These are phyloP conservation scores for Tetraodon nigroviridis DNA, from an alignment of 2,113 vertebrate species.

Conservation along the genomic window DNA sequence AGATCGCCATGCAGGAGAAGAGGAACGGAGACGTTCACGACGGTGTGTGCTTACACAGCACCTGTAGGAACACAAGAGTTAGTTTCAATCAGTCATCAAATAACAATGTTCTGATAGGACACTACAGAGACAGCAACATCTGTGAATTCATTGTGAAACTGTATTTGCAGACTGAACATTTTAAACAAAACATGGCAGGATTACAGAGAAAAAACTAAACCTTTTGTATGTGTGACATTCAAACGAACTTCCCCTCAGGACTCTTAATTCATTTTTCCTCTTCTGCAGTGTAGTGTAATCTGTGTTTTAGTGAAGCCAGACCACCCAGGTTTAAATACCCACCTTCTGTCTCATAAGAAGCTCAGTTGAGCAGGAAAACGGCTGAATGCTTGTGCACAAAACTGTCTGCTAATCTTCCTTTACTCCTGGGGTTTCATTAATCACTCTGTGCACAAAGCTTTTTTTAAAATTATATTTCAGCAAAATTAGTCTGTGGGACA, in stretches of 20 bases:
- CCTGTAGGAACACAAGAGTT: constrained; percentile 5
- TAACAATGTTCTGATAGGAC: no score
- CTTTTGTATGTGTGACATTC: neutral
- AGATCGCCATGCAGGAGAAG: constrained; percentile 96
- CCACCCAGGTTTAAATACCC: constrained; percentile 66
- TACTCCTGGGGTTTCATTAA: constrained; percentile 46
- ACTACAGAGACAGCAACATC: no score
- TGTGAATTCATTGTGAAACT: neutral
- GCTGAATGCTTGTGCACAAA: constrained; percentile 42
- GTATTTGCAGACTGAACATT: constrained; percentile 1
- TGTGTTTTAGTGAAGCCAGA: constrained; percentile 39
- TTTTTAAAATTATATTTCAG: constrained; percentile 1
- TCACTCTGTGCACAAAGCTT: constrained; percentile 8
- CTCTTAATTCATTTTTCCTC: neutral
- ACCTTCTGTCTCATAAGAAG: constrained; percentile 55
- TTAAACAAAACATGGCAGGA: no score
- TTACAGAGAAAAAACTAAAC: no score
- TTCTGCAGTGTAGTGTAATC: constrained; percentile 3
- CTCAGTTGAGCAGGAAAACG: constrained; percentile 34
- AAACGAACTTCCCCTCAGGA: constrained; percentile 6
- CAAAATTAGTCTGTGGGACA: constrained; percentile 19
- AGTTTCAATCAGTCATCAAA: constrained; percentile 24
- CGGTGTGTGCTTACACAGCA: constrained; percentile 47
- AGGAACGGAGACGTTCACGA: constrained; percentile 93
- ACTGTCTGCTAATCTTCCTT: constrained; percentile 50